Base-by-base conservation (phyloP, 2,113 vertebrate genomes). In the Mugil cephalus region DNA sequence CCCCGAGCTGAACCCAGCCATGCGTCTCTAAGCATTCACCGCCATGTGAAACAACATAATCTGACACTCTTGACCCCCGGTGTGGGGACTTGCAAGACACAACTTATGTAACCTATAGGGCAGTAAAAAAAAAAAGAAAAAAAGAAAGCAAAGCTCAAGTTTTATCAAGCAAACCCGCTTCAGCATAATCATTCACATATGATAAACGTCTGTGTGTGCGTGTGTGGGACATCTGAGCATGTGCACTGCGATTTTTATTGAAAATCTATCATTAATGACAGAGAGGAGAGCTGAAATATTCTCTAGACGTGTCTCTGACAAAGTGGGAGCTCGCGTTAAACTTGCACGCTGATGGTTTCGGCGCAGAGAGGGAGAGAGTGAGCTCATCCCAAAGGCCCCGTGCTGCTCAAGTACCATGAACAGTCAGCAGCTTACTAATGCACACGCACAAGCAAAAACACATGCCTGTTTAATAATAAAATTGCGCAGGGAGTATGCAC, bases 51-150 rank as follows among this genome's bases (percentile, higher is more conserved):
- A 87, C 83, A 77, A 79, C 85, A 87, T 69, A 75, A 88, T 84
- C 81, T 83, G 85, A 91, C 87, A 86, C 76, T 80, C 46, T 66
- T 87, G 89, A 88, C 84, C 87, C 66, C 70, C 69, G 80, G 77
- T 87, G 68, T 85, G 83, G 72, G 51, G 62, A 48, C 69, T 63
- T 24, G 45, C 54, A 80, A 91, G 79, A 85, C 65, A 65, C 63
- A 35, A 78, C 54, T 91, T 89, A 89, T 74, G 67, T 87, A 91
- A 89, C 71, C 46, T 83, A 78, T 54, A 83, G 54, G 83, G 69
- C 19, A 62, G 43, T 43, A 30, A 12, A 36, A 7, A 3, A 15
- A 19, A 50, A 34, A 18, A 56, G 43, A 3, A 15, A 19, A 50
- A 34, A 18, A 56, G 43, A 80, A 73, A 46, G 21, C 52, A 62